Conservation (phyloP, 2,888 invertebrate species). For the Helobdella robusta region DNA sequence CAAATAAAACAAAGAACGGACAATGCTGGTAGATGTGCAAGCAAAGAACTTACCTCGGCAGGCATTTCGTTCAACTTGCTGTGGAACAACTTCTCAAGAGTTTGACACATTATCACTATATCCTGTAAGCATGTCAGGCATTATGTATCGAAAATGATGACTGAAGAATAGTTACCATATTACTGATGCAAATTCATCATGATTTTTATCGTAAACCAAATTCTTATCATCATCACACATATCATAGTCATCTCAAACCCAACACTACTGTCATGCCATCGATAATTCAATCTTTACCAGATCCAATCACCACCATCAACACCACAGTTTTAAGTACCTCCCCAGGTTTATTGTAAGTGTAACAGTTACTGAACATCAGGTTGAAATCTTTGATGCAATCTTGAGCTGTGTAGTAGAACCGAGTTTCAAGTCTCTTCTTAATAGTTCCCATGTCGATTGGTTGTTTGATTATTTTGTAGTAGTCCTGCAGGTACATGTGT, state of each 20-base stretch:
- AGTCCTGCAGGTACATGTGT: conserved; percentile 61
- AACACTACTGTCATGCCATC: neutral
- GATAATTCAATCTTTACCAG: neutral
- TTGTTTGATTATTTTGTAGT: conserved; percentile 89
- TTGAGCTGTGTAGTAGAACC: conserved; percentile 84
- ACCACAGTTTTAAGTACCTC: conserved; percentile 54
- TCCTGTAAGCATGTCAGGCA: too few relatives aligned
- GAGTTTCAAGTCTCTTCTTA: conserved; percentile 85
- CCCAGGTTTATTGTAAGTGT: conserved; percentile 92
- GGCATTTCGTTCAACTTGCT: conserved; percentile 88
- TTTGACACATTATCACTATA: conserved; percentile 94
- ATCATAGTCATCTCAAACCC: too few relatives aligned
- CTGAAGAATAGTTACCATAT: too few relatives aligned
- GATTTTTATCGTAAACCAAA: neutral
- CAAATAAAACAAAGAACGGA: neutral
- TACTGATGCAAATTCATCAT: too few relatives aligned
- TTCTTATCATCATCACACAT: neutral
- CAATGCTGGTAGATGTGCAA: neutral
- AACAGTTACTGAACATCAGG: conserved; percentile 95
- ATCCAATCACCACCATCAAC: neutral
- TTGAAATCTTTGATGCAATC: conserved; percentile 93
- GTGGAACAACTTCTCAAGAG: conserved; percentile 80
- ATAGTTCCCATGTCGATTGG: conserved; percentile 98
- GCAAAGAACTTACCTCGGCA: conserved; percentile 59
- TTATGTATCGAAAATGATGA: too few relatives aligned